Conservation (phyloP, 2,797 vertebrate species). For the Mallotus villosus region DNA sequence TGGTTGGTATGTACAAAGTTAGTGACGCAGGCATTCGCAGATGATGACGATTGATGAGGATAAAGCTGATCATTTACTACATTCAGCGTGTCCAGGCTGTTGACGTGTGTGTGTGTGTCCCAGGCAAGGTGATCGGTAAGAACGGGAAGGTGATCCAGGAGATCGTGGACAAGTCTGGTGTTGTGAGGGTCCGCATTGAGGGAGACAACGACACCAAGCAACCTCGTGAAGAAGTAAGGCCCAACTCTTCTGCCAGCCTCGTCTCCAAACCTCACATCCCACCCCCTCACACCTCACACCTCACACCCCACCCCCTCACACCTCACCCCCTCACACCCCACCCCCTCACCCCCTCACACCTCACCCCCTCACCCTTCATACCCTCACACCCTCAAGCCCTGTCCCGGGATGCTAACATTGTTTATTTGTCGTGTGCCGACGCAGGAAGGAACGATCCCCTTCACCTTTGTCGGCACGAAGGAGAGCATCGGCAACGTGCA, state of each 20-base stretch:
- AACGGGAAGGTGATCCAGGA: slow-evolving; percentile 99
- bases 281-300: neutral
- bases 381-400: neutral
- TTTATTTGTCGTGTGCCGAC: slow-evolving; percentile 51
- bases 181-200: slow-evolving; percentile 96
- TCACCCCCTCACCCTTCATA: neutral
- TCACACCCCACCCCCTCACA: neutral
- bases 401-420: neutral
- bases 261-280: neutral
- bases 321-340: no score
- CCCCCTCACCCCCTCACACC: neutral
- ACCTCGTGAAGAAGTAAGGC: slow-evolving; percentile 92
- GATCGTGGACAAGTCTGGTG: slow-evolving; percentile 98
- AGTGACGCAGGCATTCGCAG: neutral
- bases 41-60: neutral
- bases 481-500: slow-evolving; percentile 97
- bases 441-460: slow-evolving; percentile 98
- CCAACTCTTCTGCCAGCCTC: slow-evolving; percentile 8
- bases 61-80: neutral
- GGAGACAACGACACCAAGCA: slow-evolving; percentile 97
- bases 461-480: slow-evolving; percentile 98
- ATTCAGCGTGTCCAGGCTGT: neutral
- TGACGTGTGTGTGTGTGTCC: neutral
- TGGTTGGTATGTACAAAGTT: slow-evolving; percentile 84
- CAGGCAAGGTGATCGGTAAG: slow-evolving; percentile 99